Evolutionary conservation across 2,113 vertebrate species (phyloP).

Genomic region (Clupea harengus): DNA sequence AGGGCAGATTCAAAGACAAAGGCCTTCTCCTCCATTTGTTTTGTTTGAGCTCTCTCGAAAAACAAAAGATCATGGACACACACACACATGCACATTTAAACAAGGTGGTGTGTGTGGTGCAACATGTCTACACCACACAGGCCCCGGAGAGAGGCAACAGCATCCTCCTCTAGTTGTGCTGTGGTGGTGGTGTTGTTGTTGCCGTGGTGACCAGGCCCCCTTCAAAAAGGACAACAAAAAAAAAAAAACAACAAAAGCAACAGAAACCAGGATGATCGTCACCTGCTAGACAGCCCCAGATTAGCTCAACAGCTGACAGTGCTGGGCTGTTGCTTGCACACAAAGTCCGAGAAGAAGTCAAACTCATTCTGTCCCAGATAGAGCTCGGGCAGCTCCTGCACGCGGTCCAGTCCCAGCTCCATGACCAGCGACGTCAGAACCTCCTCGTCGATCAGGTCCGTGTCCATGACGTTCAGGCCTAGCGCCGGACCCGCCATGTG

Average conservation of each 20-base stretch:
- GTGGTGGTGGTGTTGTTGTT: conserved; percentile 2
- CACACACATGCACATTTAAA: neutral
- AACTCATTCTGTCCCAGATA: conserved; percentile 97
- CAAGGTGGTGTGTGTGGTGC: conserved; percentile 26
- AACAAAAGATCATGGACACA: conserved; percentile 14
- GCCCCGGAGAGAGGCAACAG: conserved; percentile 8
- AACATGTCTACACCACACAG: conserved; percentile 39
- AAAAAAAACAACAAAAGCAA: neutral
- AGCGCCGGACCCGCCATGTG: conserved; percentile 73
- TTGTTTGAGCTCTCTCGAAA: conserved; percentile 22
- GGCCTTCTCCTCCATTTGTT: conserved; percentile 9
- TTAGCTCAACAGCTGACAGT: conserved; percentile 87
- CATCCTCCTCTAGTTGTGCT: conserved; percentile 24
- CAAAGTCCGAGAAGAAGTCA: conserved; percentile 94
- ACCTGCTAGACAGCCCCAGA: conserved; percentile 3
- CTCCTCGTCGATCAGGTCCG: conserved; percentile 93
- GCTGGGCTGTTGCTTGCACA: conserved; percentile 88
- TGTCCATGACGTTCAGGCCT: conserved; percentile 83
- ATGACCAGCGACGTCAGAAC: conserved; percentile 89
- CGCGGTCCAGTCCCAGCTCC: conserved; percentile 89
- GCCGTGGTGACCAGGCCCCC: conserved; percentile 11
- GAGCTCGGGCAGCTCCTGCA: conserved; percentile 93
- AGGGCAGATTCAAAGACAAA: neutral
- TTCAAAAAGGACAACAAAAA: conserved; percentile 1
- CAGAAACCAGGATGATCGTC: conserved; percentile 29